A percentile compares a stretch with the other conserved stretches of the same genome.
Conservation (phyloP, 2,888 invertebrate species). For the Sericinus montela region DNA sequence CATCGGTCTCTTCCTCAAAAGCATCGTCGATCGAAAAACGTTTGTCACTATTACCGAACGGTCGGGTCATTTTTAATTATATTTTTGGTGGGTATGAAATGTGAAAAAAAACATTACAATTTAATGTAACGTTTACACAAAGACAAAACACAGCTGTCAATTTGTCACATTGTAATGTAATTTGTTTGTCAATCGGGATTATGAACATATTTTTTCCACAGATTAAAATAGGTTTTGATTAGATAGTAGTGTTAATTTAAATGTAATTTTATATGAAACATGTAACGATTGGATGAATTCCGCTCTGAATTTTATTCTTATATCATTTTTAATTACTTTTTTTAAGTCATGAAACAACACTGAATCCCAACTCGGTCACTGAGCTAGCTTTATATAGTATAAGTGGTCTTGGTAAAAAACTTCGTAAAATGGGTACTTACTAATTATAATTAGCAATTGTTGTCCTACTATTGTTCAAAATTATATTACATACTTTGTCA, state of each 20-base stretch:
- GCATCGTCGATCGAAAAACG: constrained; percentile 91
- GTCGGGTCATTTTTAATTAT: constrained; percentile 68
- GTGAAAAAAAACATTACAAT: constrained; percentile 63
- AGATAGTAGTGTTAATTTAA: too few relatives aligned
- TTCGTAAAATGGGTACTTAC: background rate
- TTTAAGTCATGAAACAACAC: too few relatives aligned
- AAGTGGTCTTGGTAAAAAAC: too few relatives aligned
- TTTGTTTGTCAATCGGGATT: too few relatives aligned
- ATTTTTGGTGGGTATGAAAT: constrained; percentile 43
- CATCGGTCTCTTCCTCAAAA: constrained; percentile 91
- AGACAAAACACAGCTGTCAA: constrained; percentile 70
- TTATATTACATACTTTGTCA: too few relatives aligned
- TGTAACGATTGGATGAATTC: constrained; percentile 43
- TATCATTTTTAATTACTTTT: too few relatives aligned
- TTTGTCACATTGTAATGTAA: constrained; percentile 65
- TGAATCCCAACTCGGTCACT: too few relatives aligned
- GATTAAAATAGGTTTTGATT: too few relatives aligned
- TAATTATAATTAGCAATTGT: constrained; percentile 5
- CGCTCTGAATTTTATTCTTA: constrained; percentile 4
- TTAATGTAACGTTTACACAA: constrained; percentile 28
- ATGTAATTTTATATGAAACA: too few relatives aligned
- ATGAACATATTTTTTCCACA: too few relatives aligned
- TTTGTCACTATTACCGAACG: constrained; percentile 77
- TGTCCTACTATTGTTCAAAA: too few relatives aligned
- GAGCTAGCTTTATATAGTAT: too few relatives aligned